Conservation (phyloP, 2,888 invertebrate genomes). For the Hydriomena furcata region DNA sequence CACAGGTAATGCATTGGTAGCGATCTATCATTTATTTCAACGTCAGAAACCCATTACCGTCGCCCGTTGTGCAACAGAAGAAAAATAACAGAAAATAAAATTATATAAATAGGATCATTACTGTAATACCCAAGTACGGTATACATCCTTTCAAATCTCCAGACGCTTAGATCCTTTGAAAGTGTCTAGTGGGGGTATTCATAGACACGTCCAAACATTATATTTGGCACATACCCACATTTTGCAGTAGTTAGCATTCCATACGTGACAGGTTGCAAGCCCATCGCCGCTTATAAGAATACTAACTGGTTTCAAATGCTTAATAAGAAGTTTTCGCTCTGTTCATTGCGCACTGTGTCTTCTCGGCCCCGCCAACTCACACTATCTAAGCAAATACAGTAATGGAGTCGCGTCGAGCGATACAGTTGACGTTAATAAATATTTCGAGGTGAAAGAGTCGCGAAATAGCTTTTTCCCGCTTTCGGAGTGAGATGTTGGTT, state of each 20-base stretch:
- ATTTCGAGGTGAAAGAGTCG: slow-evolving; percentile 32
- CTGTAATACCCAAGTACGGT: no score
- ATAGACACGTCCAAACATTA: no score
- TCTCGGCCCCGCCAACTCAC: slow-evolving; percentile 38
- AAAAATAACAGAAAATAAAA: background rate
- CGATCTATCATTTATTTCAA: slow-evolving; percentile 75
- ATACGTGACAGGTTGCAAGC: no score
- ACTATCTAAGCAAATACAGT: slow-evolving; percentile 60
- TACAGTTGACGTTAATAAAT: slow-evolving; percentile 44
- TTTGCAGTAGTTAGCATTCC: no score
- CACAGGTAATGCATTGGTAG: slow-evolving; percentile 63
- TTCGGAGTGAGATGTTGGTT: slow-evolving; percentile 11
- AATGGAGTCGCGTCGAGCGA: slow-evolving; percentile 52
- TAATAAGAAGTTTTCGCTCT: background rate
- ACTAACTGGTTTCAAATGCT: no score
- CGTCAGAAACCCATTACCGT: slow-evolving; percentile 73
- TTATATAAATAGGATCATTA: no score
- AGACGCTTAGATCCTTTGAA: no score
- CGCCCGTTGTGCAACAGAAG: slow-evolving; percentile 2
- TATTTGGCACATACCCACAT: no score
- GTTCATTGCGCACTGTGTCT: background rate
- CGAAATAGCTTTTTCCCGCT: slow-evolving; percentile 32
- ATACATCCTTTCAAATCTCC: no score
- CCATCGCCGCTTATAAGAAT: no score
- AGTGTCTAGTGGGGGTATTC: no score